Conservation (phyloP, 2,113 vertebrate genomes). For the Murina feae region DNA sequence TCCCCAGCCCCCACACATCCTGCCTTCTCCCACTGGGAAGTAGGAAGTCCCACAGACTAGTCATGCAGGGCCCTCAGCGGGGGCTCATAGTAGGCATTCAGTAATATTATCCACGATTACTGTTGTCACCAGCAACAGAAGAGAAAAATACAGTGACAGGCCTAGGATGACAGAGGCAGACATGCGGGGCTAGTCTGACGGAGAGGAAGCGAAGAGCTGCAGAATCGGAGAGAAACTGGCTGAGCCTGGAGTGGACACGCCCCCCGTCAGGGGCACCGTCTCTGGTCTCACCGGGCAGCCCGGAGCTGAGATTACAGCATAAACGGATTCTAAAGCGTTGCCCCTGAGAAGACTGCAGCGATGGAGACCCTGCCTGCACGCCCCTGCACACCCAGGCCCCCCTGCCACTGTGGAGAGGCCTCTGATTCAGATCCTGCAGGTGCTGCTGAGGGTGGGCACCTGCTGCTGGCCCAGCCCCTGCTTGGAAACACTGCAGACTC, state of each 20-base stretch:
- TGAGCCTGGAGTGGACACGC: background rate
- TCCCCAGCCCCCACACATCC: too few relatives aligned
- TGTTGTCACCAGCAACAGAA: too few relatives aligned
- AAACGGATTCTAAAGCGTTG: too few relatives aligned
- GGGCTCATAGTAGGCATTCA: background rate
- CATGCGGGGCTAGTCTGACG: background rate
- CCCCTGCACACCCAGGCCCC: background rate
- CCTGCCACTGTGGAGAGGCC: background rate
- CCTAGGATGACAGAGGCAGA: background rate
- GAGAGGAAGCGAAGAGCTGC: background rate
- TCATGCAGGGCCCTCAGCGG: background rate
- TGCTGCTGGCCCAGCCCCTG: background rate
- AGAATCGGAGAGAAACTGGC: too few relatives aligned
- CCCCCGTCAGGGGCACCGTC: background rate
- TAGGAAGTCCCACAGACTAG: background rate
- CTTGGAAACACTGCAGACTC: background rate
- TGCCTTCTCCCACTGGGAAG: background rate
- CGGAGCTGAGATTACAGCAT: background rate
- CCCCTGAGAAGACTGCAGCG: background rate
- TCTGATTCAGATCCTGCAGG: background rate
- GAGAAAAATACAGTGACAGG: background rate
- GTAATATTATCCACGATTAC: background rate
- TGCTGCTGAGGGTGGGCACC: background rate
- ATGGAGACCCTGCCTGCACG: background rate
- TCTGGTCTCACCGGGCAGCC: background rate